phyloP scores from a whole-genome alignment of 2,113 vertebrate genomes.

The Manacus vitellinus region DNA sequence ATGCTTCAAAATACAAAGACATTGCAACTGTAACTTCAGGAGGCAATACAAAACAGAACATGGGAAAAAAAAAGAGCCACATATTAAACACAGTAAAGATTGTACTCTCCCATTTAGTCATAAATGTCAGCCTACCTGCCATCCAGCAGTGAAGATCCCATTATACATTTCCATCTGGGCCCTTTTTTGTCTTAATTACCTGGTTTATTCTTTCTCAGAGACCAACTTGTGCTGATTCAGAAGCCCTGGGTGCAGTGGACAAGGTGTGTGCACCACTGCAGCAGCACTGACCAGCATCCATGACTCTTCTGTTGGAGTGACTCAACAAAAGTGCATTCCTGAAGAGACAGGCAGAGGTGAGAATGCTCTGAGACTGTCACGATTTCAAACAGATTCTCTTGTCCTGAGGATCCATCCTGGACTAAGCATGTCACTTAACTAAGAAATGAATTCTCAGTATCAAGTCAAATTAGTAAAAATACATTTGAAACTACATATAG shows the following conservation, averaged over 20 bases:
- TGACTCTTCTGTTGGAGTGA: accelerated
- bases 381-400: background rate
- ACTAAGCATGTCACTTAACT: background rate
- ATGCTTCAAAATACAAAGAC: background rate
- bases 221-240: background rate
- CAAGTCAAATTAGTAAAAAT: background rate
- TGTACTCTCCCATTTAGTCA: background rate
- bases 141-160: background rate
- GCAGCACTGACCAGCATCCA: background rate
- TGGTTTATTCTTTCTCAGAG: background rate
- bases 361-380: background rate
- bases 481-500: background rate
- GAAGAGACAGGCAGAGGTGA: background rate
- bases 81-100: background rate
- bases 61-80: accelerated
- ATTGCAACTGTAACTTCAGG: background rate
- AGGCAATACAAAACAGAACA: background rate
- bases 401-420: background rate
- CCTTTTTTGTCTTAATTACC: background rate
- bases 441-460: background rate
- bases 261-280: accelerated
- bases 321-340: accelerated
- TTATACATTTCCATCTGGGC: background rate
- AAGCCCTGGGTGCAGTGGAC: background rate
- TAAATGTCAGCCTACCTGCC: background rate